Base-by-base conservation (phyloP, 1,140 invertebrate genomes). In the Archivesica marissinica region DNA sequence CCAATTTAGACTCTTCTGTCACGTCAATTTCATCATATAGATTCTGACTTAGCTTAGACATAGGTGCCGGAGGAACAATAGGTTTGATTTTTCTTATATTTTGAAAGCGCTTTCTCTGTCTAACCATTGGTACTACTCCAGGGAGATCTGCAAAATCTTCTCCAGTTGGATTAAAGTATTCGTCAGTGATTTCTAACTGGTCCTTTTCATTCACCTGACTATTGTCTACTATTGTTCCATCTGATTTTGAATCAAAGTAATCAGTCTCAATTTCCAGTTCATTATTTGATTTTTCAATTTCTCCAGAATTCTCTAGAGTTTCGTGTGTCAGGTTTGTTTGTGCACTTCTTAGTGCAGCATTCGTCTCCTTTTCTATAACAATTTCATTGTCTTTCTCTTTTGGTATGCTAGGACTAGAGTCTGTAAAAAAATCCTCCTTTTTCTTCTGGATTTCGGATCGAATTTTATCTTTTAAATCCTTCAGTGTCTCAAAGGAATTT, bases 401-500 rank as follows among this genome's bases (percentile, higher is more conserved):
- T 30, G 25, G 23, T 23, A 23, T 25, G 25, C 20, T 39, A n/a
- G 50, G 25, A 30, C 23, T 47, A 20, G 86, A 88, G 28, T 92
- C 90, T 33, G 87, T 86, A 33, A 89, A 91, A 79, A 92, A 79
- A 66, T 90, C 90, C 68, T 91, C 92, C 35, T 88, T 88, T 68
- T 88, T 92, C 81, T 90, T 91, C 52, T 78, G 78, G 38, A 91
- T 89, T 76, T 82, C 87, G 25, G 87, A 88, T 33, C 84, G 80
- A 52, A 91, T 88, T 84, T 88, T 90, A 35, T 77, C 90, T 70
- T 89, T 90, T 11, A 77, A 39, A 38, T 87, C 83, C 41, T 56
- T 86, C 28, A 85, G 76, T 35, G 52, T 85, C 52, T 78, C 74
- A 52, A 66, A 68, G 0, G 80, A 83, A 23, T 83, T 74, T n/a